A percentile compares a stretch with the other conserved stretches of the same genome.
Evolutionary conservation across 2,888 invertebrate species (phyloP).

Genomic region (Masnerella sp.): DNA sequence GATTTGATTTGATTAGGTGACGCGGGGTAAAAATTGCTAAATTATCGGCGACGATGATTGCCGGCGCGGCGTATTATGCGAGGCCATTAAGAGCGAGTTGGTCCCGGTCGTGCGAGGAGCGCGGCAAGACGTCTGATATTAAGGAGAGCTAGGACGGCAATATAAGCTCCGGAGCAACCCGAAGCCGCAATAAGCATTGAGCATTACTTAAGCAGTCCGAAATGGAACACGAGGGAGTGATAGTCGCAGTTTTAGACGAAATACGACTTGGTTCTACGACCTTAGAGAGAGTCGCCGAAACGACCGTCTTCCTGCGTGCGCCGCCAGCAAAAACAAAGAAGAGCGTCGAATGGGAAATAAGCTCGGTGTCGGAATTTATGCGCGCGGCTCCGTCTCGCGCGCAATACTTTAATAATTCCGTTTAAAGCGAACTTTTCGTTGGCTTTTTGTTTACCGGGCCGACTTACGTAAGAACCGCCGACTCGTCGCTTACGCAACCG

Average conservation of each 20-base stretch:
- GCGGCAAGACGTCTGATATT: constrained; percentile 57
- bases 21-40: constrained; percentile 15
- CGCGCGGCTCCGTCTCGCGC: neutral
- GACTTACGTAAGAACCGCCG: constrained; percentile 65
- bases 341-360: constrained; percentile 25
- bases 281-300: constrained; percentile 59
- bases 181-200: constrained; percentile 66
- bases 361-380: constrained; percentile 22
- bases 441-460: constrained; percentile 20
- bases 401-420: constrained; percentile 25
- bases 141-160: constrained; percentile 64
- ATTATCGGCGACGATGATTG: constrained; percentile 45
- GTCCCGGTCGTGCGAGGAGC: constrained; percentile 18
- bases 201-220: constrained; percentile 68
- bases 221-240: constrained; percentile 65
- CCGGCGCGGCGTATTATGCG: constrained; percentile 26
- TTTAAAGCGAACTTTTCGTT: neutral
- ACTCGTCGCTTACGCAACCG: constrained; percentile 68
- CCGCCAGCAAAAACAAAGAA: constrained; percentile 37
- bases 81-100: constrained; percentile 42
- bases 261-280: constrained; percentile 64
- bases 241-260: constrained; percentile 65
- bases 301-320: constrained; percentile 45
- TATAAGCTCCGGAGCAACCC: constrained; percentile 65
- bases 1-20: neutral